Conservation (phyloP, 2,888 invertebrate species). For the Mayetiola destructor region DNA sequence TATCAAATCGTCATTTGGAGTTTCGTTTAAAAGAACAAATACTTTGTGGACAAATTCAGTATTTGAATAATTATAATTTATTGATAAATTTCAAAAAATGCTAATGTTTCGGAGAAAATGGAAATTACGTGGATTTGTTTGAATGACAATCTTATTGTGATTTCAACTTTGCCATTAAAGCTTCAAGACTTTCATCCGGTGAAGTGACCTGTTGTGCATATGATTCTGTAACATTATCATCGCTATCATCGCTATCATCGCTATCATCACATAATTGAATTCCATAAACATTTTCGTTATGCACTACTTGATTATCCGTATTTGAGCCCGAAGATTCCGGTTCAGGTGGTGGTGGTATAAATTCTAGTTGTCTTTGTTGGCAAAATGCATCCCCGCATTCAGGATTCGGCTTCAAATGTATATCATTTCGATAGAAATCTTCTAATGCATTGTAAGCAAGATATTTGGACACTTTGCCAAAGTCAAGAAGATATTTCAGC, state of each 20-base stretch:
- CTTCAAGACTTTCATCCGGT: constrained; percentile 45
- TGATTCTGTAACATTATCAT: constrained; percentile 37
- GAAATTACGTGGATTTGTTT: no score
- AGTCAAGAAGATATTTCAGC: constrained; percentile 68
- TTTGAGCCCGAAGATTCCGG: constrained; percentile 41
- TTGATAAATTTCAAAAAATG: no score
- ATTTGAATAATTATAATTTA: no score
- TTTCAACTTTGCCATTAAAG: constrained; percentile 87
- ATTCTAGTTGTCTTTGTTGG: constrained; percentile 49
- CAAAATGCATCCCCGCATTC: constrained; percentile 79
- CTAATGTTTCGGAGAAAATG: no score
- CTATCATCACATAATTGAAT: constrained; percentile 61
- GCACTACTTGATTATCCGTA: constrained; percentile 46
- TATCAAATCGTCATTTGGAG: no score
- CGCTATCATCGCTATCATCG: no score
- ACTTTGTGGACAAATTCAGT: no score
- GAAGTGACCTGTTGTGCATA: constrained; percentile 31
- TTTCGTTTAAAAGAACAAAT: no score
- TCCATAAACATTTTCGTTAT: constrained; percentile 89
- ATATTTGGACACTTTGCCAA: constrained; percentile 84
- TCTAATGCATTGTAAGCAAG: constrained; percentile 89
- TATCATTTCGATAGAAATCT: constrained; percentile 38
- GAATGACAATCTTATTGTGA: no score
- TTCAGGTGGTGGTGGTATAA: constrained; percentile 40
- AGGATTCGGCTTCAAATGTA: constrained; percentile 82